Conservation (phyloP, 2,797 vertebrate species). For the Labeo calbasu region DNA sequence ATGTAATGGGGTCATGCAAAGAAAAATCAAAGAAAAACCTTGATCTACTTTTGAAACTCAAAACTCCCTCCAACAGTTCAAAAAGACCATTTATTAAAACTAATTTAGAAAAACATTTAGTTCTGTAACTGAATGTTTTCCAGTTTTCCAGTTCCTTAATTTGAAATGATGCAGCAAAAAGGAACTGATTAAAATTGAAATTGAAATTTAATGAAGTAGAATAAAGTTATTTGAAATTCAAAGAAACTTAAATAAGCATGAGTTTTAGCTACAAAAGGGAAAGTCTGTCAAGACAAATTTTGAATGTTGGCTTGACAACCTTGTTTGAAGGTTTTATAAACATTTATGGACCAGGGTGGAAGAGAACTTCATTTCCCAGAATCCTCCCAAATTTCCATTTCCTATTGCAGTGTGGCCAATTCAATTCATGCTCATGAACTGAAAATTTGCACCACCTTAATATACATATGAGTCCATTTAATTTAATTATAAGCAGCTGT, state of each 20-base stretch:
- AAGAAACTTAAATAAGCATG: neutral
- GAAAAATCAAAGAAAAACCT: neutral
- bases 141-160: neutral
- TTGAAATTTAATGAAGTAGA: neutral
- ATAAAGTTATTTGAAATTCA: neutral
- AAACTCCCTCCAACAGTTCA: neutral
- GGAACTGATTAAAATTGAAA: neutral
- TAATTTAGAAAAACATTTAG: neutral
- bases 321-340: too few relatives aligned
- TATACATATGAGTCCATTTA: neutral
- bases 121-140: neutral
- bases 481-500: neutral
- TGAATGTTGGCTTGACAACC: neutral
- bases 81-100: neutral
- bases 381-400: neutral
- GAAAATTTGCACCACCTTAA: neutral
- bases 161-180: neutral
- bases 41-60: neutral
- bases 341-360: neutral
- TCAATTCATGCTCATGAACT: neutral
- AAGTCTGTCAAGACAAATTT: neutral
- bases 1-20: neutral
- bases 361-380: neutral
- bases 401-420: too few relatives aligned
- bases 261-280: neutral